Base-by-base conservation (phyloP, 2,888 invertebrate genomes). In the Boloria euphrosyne region DNA sequence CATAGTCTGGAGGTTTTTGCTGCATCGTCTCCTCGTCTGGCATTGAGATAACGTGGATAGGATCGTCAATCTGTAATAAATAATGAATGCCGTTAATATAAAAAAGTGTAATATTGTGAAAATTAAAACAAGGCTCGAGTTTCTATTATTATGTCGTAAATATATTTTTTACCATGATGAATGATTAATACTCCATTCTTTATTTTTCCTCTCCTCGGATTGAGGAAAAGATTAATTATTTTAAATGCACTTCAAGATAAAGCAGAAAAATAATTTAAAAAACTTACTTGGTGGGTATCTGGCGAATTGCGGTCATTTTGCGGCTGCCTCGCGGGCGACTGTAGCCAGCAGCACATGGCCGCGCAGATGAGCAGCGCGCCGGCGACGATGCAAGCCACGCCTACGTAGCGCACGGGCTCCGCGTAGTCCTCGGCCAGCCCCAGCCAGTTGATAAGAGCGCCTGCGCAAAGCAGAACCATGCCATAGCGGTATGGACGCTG, bases 311-410 rank as follows among this genome's bases (percentile, higher is more conserved):
- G 84, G 71, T 91, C 91, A 53, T 81, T 78, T 70, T 87, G 89
- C 65, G 91, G 88, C 79, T 87, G 88, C 71, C 92, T 78, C 61
- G 90, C 90, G 17, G 93, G 93, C 44, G 91, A 89, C 83, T 93
- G 94, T 75, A 95, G 91, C 95, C 95, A 95, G 84, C 95, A 95
- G 83, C 95, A 95, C 94, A 95, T 95, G 65, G 95, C 95, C 27
- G 95, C 94, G 80, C 95, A 95, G 76, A 95, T 95, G 76, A 95
- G 94, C 73, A 95, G 91, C 2, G 95, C 95, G 44, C 95, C 95
- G 17, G 95, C 95, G n/a, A 95, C 94, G 74, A 95, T 95, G 85
- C 95, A 95, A 27, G 95, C 95, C 67, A 95, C 95, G 71, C 95
- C 95, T 74, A 95, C 94, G 83, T 95, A 95, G 79, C 95, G 92